These are phyloP conservation scores for Wasmannia auropunctata DNA, from an alignment of 1,140 invertebrate species.

Conservation along the genomic window DNA sequence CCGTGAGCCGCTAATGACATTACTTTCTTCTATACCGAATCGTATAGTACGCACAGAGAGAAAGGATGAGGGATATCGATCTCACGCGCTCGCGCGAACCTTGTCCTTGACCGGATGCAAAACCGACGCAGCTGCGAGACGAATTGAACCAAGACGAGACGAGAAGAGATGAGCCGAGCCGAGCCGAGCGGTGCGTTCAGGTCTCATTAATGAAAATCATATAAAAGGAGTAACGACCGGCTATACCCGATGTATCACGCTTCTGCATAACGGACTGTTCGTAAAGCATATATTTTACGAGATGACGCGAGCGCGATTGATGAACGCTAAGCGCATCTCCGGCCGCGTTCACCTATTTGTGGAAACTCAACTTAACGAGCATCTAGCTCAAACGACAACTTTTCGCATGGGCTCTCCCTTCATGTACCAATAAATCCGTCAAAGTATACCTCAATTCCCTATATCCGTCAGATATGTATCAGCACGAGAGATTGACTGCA, in stretches of 20 bases:
- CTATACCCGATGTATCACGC: slow-evolving; percentile 14
- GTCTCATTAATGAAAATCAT: slow-evolving; percentile 44
- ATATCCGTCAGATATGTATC: slow-evolving; percentile 52
- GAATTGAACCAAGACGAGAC: slow-evolving; percentile 1
- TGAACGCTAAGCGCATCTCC: slow-evolving; percentile 48
- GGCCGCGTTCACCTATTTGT: slow-evolving; percentile 10
- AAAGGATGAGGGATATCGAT: slow-evolving; percentile 52
- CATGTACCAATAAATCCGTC: slow-evolving; percentile 48
- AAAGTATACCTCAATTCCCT: slow-evolving; percentile 21
- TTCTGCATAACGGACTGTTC: slow-evolving; percentile 31
- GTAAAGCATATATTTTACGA: slow-evolving; percentile 35
- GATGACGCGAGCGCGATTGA: slow-evolving; percentile 51
- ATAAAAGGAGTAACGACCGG: slow-evolving; percentile 41
- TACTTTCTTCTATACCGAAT: slow-evolving; percentile 56
- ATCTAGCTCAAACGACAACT: slow-evolving; percentile 43
- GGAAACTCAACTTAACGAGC: slow-evolving; percentile 44
- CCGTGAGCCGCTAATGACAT: slow-evolving; percentile 50
- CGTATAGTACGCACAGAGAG: neutral
- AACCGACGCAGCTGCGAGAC: slow-evolving; percentile 29
- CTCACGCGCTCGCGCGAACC: neutral
- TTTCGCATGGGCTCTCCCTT: slow-evolving; percentile 26
- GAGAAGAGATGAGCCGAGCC: neutral
- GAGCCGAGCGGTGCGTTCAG: neutral
- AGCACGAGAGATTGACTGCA: slow-evolving; percentile 19
- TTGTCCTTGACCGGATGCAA: slow-evolving; percentile 61